phyloP scores from a whole-genome alignment of 2,888 invertebrate species.

The Trichogramma dendrolimi region DNA sequence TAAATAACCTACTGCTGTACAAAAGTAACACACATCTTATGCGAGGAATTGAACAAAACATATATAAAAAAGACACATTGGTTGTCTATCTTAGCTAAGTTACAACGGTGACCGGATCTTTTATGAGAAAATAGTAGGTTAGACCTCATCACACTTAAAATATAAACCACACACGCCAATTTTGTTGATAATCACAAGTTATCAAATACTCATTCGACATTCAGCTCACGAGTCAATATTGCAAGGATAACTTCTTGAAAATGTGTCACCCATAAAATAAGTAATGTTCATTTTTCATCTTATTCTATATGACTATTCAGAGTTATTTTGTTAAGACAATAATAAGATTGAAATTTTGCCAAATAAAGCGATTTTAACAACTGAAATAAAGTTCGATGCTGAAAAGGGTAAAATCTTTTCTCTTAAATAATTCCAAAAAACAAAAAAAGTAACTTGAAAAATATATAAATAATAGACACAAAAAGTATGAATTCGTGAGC shows the following conservation, averaged over 20 bases:
- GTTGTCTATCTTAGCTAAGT: conserved; percentile 11
- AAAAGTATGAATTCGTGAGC: not conserved
- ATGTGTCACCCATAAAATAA: no score
- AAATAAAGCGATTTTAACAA: no score
- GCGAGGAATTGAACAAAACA: conserved; percentile 15
- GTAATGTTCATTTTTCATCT: no score
- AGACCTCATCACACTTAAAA: no score
- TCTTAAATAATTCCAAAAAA: not conserved
- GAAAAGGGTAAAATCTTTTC: not conserved
- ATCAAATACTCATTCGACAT: not conserved
- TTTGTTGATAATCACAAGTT: not conserved
- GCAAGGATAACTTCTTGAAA: no score
- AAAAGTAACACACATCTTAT: conserved; percentile 10
- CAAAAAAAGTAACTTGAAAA: not conserved
- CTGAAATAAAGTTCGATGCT: not conserved
- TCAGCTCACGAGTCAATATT: not conserved
- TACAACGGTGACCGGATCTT: not conserved
- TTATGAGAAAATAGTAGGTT: not conserved
- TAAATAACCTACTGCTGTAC: conserved; percentile 9
- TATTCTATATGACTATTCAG: no score
- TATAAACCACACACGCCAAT: not conserved
- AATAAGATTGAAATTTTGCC: no score
- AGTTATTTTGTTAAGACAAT: no score
- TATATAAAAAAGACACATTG: conserved; percentile 9
- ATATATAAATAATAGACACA: not conserved